Evolutionary conservation across 2,888 invertebrate genomes (phyloP).

Genomic region (Pterobdella sp.): DNA sequence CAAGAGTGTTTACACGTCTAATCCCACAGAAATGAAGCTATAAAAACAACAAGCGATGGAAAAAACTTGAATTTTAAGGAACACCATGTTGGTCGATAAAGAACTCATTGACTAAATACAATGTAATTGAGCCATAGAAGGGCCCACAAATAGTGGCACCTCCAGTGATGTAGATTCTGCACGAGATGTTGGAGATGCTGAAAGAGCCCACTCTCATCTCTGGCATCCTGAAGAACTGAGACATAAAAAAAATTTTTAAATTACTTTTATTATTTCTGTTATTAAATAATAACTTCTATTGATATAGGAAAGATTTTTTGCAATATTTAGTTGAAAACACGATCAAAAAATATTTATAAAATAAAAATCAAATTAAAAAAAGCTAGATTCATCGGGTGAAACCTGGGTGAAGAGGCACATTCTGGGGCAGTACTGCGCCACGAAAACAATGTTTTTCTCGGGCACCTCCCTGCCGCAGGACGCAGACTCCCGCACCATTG

Average conservation of each 20-base stretch:
- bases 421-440: conserved; percentile 35
- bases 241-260: background rate
- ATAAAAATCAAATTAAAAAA: background rate
- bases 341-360: background rate
- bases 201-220: conserved; percentile 33
- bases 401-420: conserved; percentile 21
- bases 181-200: conserved; percentile 32
- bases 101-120: too few relatives aligned
- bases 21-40: too few relatives aligned
- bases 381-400: background rate
- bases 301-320: background rate
- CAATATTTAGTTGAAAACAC: background rate
- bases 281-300: background rate
- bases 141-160: conserved; percentile 30
- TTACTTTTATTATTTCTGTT: background rate
- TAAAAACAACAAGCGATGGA: too few relatives aligned
- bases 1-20: too few relatives aligned
- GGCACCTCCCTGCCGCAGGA: conserved; percentile 33
- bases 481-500: conserved; percentile 18
- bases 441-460: conserved; percentile 30
- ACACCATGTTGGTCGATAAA: too few relatives aligned
- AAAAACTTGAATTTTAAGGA: too few relatives aligned
- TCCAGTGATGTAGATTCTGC: conserved; percentile 37
- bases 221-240: conserved; percentile 17
- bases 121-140: too few relatives aligned